phyloP scores from a whole-genome alignment of 23 tunicate genomes.

The Aplidium turbinatum region DNA sequence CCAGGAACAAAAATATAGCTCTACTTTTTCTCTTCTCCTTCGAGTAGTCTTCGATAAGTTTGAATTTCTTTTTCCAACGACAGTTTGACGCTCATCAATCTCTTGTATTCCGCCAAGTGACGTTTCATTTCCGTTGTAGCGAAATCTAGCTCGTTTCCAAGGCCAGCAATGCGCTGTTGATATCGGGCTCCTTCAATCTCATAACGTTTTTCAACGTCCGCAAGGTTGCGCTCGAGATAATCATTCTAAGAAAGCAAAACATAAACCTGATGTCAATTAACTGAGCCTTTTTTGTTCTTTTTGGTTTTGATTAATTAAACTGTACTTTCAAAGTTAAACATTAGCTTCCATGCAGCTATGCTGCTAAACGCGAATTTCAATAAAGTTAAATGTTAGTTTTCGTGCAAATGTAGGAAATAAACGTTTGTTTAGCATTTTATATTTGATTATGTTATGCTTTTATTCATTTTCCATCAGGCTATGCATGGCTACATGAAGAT shows the following conservation, averaged over 20 bases:
- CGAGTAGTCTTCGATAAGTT: constrained; percentile 86
- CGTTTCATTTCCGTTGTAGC: constrained; percentile 89
- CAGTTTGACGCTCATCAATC: constrained; percentile 86
- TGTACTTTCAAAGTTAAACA: too few species aligned
- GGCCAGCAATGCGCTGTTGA: constrained; percentile 67
- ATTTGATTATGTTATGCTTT: too few species aligned
- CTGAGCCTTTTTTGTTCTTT: too few species aligned
- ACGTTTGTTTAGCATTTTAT: too few species aligned
- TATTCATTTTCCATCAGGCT: too few species aligned
- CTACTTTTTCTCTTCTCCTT: constrained; percentile 87
- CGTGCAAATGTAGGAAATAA: too few species aligned
- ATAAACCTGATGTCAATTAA: constrained; percentile 1
- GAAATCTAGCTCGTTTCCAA: constrained; percentile 71
- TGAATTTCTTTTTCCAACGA: constrained; percentile 93
- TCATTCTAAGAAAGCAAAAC: constrained; percentile 72
- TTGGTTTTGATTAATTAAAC: too few species aligned
- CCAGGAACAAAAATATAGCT: neutral
- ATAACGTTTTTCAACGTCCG: constrained; percentile 96
- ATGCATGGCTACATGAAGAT: too few species aligned
- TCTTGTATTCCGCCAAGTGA: constrained; percentile 95
- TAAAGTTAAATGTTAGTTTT: too few species aligned
- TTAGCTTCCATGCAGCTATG: too few species aligned
- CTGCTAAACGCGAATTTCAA: too few species aligned
- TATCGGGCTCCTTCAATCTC: constrained; percentile 81
- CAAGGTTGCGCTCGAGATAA: constrained; percentile 97